Evolutionary conservation across 2,888 invertebrate genomes (phyloP), one percentile per base, ranked within the genome.

Genomic region (Papilio gigon): DNA sequence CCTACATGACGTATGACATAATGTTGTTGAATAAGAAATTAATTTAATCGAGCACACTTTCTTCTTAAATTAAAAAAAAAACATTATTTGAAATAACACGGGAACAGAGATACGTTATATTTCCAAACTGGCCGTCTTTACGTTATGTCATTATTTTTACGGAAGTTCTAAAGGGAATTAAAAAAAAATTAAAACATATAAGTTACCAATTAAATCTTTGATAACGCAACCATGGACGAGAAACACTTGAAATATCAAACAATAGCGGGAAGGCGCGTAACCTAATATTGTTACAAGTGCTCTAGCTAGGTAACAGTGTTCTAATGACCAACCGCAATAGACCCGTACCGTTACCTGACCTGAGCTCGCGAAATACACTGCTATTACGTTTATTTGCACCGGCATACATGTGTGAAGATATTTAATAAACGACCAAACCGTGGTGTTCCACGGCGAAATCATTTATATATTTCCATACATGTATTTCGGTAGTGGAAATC

Each of bases 271-370:
- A 65, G 65, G 12, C 40, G 11, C 50, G 53, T 50, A 50, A 60
- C 53, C 53, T 60, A 50, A 47, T 50, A 68, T 37, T 53, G 11
- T 56, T 35, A 37, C 44, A 22, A 30, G 27, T 40, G 59, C 44
- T 56, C 27, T 11, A 33, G 65, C 50, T 53, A 69, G 53, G 50
- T 42, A 65, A 53, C 65, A 61, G 37, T 60, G 64, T 68, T 40
- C 64, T 68, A 65, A 68, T 68, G 64, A 60, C 65, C 60, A 47
- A 9, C 47, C 47, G 50, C 42, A 22, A 14, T 27, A 35, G 30
- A 11, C 17, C 44, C 37, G 22, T 59, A 35, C 59, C 59, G 68
- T 65, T 68, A 65, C 9, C 37, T 68, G 68, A 60, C 64, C 68
- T 37, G 22, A 22, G 27, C 35, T 66, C 11, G 59, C 22, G 14